Base-by-base conservation (phyloP, 2,888 invertebrate species). In the Zaprionus lineosus region DNA sequence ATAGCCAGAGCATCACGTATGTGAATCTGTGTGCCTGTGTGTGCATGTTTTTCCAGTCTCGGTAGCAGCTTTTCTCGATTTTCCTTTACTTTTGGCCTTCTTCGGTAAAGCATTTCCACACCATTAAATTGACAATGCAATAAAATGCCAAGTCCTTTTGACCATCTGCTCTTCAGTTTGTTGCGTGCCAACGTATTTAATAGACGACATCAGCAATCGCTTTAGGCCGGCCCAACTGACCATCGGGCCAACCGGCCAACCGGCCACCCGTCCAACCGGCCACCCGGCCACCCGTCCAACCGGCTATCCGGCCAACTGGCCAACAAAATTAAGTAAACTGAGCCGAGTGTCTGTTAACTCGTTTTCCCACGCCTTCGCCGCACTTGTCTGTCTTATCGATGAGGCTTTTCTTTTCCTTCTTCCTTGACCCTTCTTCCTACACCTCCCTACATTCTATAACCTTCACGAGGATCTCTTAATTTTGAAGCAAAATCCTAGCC, bases 121-220 rank as follows among this genome's bases (percentile, higher is more conserved):
- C 81, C 86, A 81, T 81, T 81, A 85, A 85, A 81, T 85, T 85
- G 84, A 83, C 84, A 81, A 74, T 83, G 84, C 86, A 83, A 81
- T 84, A 78, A 78, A 78, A 82, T 65, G 74, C 61, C 74, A 55
- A 48, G 43, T 51, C 57, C 53, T 39, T 39, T 58, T 48, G 68
- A 47, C 51, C 83, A 84, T 66, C 63, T 76, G 76, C 81, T 59
- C 26, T 66, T 53, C 48, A 48, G 29, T 34, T 52, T 55, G 28
- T 33, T 26, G 43, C 34, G 40, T 51, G 60, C 74, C n/a, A n/a
- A 24, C n/a, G 48, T 73, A 76, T 74, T 66, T 64, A 41, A 43
- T 53, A 44, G 43, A n/a, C 58, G 65, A 53, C 63, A 56, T 24
- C 40, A 36, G 19, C 16, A 44, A 37, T 61, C 46, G 21, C 29